Percentiles rank a stretch among this genome's conserved stretches.
Evolutionary conservation across 30 jellyfish, hydroid and myxozoan species (phyloP).

Genomic region (Hydractinia echinata): DNA sequence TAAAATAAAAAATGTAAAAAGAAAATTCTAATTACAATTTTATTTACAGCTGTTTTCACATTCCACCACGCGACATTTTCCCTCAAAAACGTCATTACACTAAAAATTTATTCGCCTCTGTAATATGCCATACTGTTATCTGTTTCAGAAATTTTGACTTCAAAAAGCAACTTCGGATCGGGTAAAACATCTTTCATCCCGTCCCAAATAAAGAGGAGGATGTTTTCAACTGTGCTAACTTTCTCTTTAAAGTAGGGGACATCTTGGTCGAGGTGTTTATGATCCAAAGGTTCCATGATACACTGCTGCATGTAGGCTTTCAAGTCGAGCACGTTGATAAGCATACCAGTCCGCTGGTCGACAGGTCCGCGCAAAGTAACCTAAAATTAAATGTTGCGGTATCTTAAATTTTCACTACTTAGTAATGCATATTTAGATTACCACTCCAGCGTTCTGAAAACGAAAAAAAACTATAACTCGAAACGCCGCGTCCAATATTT

Average conservation of each 20-base stretch:
- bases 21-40: no score
- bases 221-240: conserved; percentile 86
- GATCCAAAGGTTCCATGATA: conserved; percentile 69
- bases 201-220: conserved; percentile 86
- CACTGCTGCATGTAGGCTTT: conserved; percentile 50
- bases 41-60: no score
- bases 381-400: not conserved
- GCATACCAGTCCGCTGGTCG: conserved; percentile 84
- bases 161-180: conserved; percentile 64
- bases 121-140: conserved; percentile 68
- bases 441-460: no score
- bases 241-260: conserved; percentile 70
- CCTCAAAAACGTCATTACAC: no score
- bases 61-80: no score
- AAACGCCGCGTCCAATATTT: no score
- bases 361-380: conserved; percentile 69
- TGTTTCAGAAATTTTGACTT: conserved; percentile 87
- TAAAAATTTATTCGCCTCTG: conserved; percentile 51
- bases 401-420: no score
- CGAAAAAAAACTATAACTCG: no score
- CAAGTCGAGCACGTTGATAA: conserved; percentile 56
- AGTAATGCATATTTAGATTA: no score
- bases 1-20: no score
- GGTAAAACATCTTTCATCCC: conserved; percentile 38
- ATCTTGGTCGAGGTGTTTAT: conserved; percentile 82